Conservation (phyloP, 2,888 invertebrate genomes). For the Polyommatus iphigenia region DNA sequence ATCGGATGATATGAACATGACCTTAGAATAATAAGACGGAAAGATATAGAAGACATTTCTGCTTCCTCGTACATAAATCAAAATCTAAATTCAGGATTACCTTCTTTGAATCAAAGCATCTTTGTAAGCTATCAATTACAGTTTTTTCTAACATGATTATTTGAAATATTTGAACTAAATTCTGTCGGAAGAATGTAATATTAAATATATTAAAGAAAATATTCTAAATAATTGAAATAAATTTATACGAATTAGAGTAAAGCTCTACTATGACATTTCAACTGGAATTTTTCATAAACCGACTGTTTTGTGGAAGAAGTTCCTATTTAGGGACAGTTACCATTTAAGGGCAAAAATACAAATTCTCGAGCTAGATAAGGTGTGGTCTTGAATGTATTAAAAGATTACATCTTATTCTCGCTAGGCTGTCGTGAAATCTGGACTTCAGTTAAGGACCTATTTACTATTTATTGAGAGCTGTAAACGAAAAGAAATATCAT, state of each 20-base stretch:
- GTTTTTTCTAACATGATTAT: not conserved
- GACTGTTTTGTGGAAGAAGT: not conserved
- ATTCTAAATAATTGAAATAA: no score
- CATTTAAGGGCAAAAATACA: not conserved
- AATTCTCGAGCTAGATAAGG: not conserved
- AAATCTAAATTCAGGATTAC: not conserved
- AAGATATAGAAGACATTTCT: not conserved
- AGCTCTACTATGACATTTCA: no score
- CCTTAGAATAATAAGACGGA: not conserved
- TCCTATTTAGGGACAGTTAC: not conserved
- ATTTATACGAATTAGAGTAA: no score
- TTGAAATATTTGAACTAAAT: not conserved
- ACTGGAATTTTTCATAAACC: no score
- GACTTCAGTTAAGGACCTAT: not conserved
- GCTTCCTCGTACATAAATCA: constrained; percentile 6
- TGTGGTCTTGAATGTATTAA: not conserved
- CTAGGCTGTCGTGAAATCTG: not conserved
- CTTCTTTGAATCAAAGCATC: not conserved
- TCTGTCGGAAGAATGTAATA: not conserved
- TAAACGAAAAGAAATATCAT: not conserved
- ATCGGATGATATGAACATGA: not conserved
- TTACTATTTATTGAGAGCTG: not conserved
- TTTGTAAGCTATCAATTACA: not conserved
- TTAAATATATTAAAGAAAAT: no score
- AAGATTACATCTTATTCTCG: not conserved